Evolutionary conservation across 2,888 invertebrate genomes (phyloP).

Genomic region (Drosophila multiciliata): DNA sequence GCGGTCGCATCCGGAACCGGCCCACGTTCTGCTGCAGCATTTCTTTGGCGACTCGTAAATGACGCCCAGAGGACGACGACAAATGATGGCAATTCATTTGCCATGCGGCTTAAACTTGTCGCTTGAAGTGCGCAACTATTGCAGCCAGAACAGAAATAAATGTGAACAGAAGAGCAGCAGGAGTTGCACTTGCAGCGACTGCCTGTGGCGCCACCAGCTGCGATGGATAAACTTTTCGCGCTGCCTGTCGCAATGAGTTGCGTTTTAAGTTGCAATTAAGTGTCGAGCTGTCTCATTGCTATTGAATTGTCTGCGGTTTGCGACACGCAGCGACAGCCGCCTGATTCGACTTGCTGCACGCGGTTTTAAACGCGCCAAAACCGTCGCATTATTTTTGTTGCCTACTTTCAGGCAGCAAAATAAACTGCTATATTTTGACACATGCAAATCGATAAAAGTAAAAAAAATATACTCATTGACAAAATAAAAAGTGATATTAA

Average conservation of each 20-base stretch:
- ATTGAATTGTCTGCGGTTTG: conserved; percentile 31
- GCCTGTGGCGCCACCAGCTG: conserved; percentile 33
- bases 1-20: conserved; percentile 13
- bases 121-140: conserved; percentile 58
- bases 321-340: not conserved
- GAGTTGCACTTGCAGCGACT: conserved; percentile 22
- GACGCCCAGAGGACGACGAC: conserved; percentile 52
- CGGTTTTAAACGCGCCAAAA: conserved; percentile 24
- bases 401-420: conserved; percentile 17
- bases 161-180: not conserved
- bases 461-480: not conserved
- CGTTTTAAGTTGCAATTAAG: conserved; percentile 75
- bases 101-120: conserved; percentile 62
- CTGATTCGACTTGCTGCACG: conserved; percentile 4
- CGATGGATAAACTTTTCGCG: conserved; percentile 53
- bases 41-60: conserved; percentile 39
- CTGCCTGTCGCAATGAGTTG: conserved; percentile 65
- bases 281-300: conserved; percentile 37
- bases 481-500: not conserved
- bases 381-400: conserved; percentile 4
- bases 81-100: conserved; percentile 79
- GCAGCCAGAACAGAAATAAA: conserved; percentile 1
- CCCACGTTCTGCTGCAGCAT: conserved; percentile 8
- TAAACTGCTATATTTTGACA: not conserved
- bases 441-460: not conserved